Percentiles rank a stretch among this genome's conserved stretches.
Evolutionary conservation across 2,113 vertebrate species (phyloP).

Genomic region (Xenopus tropicalis): UCB_Xtro_10.0 CM004449.2:100101501-100102000

Average conservation of each 20-base stretch:
- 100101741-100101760: conserved; percentile 44
- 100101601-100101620: conserved; percentile 11
- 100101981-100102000: conserved; percentile 39
- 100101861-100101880: conserved; percentile 39
- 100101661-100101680: background rate
- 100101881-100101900: conserved; percentile 45
- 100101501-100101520: background rate
- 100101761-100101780: conserved; percentile 44
- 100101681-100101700: background rate
- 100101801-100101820: conserved; percentile 33
- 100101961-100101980: conserved; percentile 29
- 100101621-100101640: background rate
- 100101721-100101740: conserved; percentile 38
- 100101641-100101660: background rate
- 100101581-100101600: background rate
- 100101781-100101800: conserved; percentile 45
- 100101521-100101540: conserved; percentile 15
- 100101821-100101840: conserved; percentile 42
- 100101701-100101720: conserved; percentile 3
- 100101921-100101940: conserved; percentile 41
- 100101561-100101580: conserved; percentile 22
- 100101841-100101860: conserved; percentile 39
- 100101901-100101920: conserved; percentile 41
- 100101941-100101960: conserved; percentile 46
- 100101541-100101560: background rate